Base-by-base conservation (phyloP, 2,888 invertebrate genomes). In the Fragum whitleyi region DNA sequence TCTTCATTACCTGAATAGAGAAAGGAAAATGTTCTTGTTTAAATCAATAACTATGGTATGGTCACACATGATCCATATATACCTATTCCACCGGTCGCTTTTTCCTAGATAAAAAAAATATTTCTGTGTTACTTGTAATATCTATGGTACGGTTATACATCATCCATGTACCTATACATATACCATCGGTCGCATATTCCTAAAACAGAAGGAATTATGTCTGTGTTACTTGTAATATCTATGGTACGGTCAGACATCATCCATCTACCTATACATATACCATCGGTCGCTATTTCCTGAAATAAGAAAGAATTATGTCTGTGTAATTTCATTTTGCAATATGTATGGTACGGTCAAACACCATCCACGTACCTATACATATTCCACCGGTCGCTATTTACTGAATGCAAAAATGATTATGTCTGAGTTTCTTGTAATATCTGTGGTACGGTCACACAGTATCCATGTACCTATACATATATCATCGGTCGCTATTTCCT, bases 161-260 rank as follows among this genome's bases (percentile, higher is more conserved):
- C 1, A 98, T 97, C 94, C 98, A 98, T 3, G 97, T 95, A 7
- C 98, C 98, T 76, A 98, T 96, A 5, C 96, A 97, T 75, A 98
- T 96, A 39, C 98, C 95, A 11, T 97, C 94, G 29, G 97, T 97
- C 74, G 98, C 98, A 87, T 97, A 96, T 71, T 98, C 94, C 98
- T 98, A 36, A 77, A 77, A n/a, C 6, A 57, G 2, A 29, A 32
- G 26, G 26, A n/a, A 26, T n/a, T n/a, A n/a, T n/a, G n/a, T n/a
- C n/a, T n/a, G n/a, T n/a, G n/a, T n/a, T n/a, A n/a, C n/a, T n/a
- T n/a, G n/a, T 96, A 72, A 97, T 97, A 3, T 89, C 79, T 91
- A 97, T 97, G 96, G 97, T 97, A 95, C 98, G 98, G 92, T 98
- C 98, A 79, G 97, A 96, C 92, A 98, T 97, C 1, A 98, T 97